A percentile compares a stretch with the other conserved stretches of the same genome.
Conservation (phyloP, 1,140 invertebrate species). For the Trichoplusia ni region DNA sequence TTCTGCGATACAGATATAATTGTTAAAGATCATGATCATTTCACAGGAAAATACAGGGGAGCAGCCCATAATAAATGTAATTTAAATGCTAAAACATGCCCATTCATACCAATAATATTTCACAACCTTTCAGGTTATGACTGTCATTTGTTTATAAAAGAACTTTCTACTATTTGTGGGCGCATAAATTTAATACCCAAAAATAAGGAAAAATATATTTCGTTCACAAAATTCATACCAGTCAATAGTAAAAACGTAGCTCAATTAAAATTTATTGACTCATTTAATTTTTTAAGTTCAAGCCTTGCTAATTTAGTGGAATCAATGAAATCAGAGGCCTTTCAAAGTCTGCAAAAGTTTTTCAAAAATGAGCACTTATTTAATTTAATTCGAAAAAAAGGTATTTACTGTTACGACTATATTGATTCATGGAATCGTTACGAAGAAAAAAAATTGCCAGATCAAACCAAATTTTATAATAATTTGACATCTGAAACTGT, state of each 20-base stretch:
- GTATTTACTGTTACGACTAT: conserved; percentile 38
- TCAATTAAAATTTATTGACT: conserved; percentile 37
- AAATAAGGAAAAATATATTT: conserved; percentile 37
- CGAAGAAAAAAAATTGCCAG: neutral
- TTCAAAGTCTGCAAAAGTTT: conserved; percentile 1
- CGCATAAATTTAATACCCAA: conserved; percentile 24
- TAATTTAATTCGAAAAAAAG: conserved; percentile 29
- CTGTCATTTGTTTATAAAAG: neutral
- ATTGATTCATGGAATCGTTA: conserved; percentile 19
- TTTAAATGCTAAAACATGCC: too few relatives aligned
- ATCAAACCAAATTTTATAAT: conserved; percentile 8
- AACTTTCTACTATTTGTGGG: neutral
- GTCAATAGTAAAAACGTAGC: conserved; percentile 2
- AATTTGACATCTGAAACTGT: conserved; percentile 9
- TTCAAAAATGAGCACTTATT: conserved; percentile 6
- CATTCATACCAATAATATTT: too few relatives aligned
- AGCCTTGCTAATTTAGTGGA: conserved; percentile 28
- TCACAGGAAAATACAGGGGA: too few relatives aligned
- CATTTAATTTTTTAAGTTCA: conserved; percentile 30
- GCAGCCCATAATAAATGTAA: too few relatives aligned
- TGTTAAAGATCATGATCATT: too few relatives aligned
- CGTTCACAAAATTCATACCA: conserved; percentile 20
- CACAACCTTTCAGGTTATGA: too few relatives aligned
- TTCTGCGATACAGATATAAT: too few relatives aligned
- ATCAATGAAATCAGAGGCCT: conserved; percentile 38